Evolutionary conservation across 2,888 invertebrate genomes (phyloP).

Genomic region (Chironomus riparius): DNA sequence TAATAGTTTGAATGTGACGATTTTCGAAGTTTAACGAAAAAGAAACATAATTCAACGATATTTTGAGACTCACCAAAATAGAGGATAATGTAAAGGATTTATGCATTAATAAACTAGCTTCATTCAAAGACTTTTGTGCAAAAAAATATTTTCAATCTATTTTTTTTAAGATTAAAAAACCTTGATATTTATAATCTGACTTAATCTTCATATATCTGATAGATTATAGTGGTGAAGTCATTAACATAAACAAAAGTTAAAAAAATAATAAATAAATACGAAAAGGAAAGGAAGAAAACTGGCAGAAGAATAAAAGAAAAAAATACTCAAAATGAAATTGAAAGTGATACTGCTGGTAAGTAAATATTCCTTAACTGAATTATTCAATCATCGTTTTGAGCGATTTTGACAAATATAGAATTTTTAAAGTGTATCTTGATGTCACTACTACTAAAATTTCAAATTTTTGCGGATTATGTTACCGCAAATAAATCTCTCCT

Average conservation of each 20-base stretch:
- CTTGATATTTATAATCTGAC: not conserved
- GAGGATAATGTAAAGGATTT: not conserved
- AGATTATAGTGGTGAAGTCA: not conserved
- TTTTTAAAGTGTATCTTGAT: too few relatives aligned
- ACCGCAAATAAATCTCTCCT: not conserved
- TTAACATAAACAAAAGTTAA: not conserved
- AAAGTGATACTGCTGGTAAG: slow-evolving; percentile 26
- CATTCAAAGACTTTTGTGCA: not conserved
- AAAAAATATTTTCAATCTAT: too few relatives aligned
- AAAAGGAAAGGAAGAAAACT: not conserved
- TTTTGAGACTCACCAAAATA: too few relatives aligned
- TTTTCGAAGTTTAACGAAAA: too few relatives aligned
- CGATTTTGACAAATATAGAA: too few relatives aligned
- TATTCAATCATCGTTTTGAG: too few relatives aligned
- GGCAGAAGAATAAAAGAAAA: not conserved
- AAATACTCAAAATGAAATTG: slow-evolving; percentile 16
- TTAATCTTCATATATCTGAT: not conserved
- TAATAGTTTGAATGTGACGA: too few relatives aligned
- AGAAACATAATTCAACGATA: too few relatives aligned
- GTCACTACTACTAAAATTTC: too few relatives aligned
- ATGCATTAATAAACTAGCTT: not conserved
- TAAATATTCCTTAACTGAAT: not conserved
- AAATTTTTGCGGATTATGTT: not conserved
- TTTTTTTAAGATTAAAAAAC: not conserved
- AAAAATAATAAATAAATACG: not conserved